Conservation (phyloP, 2,888 invertebrate species). For the Ctenicera cuprea region DNA sequence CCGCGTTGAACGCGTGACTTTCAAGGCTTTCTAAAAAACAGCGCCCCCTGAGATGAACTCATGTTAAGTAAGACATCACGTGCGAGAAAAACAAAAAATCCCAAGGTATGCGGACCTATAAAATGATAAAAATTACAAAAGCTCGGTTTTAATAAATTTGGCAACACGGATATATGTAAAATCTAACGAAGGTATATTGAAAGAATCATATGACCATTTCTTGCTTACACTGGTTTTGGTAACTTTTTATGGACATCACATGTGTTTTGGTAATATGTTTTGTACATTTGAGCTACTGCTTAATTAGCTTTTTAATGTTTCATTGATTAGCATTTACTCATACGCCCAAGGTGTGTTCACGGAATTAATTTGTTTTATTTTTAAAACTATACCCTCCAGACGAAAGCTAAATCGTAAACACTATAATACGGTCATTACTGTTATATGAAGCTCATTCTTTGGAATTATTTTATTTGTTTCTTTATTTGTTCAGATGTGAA, state of each 20-base stretch:
- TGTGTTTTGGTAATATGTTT: conserved; percentile 13
- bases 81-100: not conserved
- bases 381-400: not conserved
- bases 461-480: no score
- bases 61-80: conserved; percentile 14
- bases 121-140: conserved; percentile 14
- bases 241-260: not conserved
- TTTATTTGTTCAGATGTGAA: no score
- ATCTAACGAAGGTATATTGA: not conserved
- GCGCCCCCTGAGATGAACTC: conserved; percentile 19
- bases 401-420: not conserved
- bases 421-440: no score
- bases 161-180: not conserved
- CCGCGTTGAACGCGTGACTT: conserved; percentile 44
- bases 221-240: not conserved
- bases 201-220: conserved; percentile 10
- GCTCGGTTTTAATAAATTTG: conserved; percentile 13
- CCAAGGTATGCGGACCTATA: conserved; percentile 21
- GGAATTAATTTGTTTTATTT: conserved; percentile 6
- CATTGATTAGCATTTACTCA: conserved; percentile 12
- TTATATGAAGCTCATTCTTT: no score
- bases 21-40: conserved; percentile 48
- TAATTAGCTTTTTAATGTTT: conserved; percentile 15
- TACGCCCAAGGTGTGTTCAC: not conserved
- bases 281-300: not conserved